Evolutionary conservation across 1,140 invertebrate genomes (phyloP), one percentile per base, ranked within the genome.

Genomic region (Lepidurus packardi): DNA sequence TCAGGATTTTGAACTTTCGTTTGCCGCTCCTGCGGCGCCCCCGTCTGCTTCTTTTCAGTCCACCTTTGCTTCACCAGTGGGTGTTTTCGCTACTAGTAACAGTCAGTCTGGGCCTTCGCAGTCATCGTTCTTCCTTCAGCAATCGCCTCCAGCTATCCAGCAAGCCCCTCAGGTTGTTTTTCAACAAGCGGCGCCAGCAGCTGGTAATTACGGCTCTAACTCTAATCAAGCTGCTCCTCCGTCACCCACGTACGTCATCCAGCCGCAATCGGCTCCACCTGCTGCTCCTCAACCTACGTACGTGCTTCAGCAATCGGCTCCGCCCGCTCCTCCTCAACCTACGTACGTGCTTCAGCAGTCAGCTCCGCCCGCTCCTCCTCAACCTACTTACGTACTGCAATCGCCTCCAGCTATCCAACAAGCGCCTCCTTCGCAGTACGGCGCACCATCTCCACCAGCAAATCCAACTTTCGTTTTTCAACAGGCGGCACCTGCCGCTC

Each of bases 141-240:
- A 24, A 73, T 16, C 47, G 41, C 73, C 24, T 42, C 42, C 77
- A n/a, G 13, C 73, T 42, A 9, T 73, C 9, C 25, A n/a, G 47
- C 47, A 73, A 78, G 13, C 47, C 75, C 43, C 47, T 44, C 13
- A 9, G 43, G 16, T 34, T 25, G 7, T 21, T 47, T 44, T 34
- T 13, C 76, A 77, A 77, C 76, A 77, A 77, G 41, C 34, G 21
- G 43, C 45, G n/a, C 76, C 76, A 3, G 16, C 45, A 0, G 65
- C 43, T 77, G 45, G 43, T 21, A 21, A 45, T 47, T 41, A 45
- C n/a, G 76, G 76, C 4, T 76, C 42, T 25, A 44, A 21, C 13
- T 34, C n/a, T 65, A 65, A 21, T 21, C 76, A 77, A n/a, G 65
- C 24, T 24, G 34, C 76, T 1, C 43, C 76, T 2, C 25, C 21